A percentile compares a stretch with the other conserved stretches of the same genome.
These are phyloP conservation scores for Pseudorasbora parva DNA, from an alignment of 2,113 vertebrate genomes.

Conservation along the genomic window DNA sequence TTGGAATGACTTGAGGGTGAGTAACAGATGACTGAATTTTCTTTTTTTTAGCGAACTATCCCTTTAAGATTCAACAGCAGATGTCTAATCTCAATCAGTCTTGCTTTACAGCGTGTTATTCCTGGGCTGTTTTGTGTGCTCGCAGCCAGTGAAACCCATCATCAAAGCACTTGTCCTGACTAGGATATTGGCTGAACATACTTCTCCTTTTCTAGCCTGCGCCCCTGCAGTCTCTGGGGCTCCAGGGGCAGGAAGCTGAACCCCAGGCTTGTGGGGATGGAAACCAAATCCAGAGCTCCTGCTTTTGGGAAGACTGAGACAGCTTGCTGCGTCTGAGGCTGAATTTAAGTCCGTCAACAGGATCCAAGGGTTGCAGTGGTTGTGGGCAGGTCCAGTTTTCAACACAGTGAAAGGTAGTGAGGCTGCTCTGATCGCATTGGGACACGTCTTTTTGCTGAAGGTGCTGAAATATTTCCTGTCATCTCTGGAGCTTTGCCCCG, in stretches of 20 bases:
- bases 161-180: slow-evolving; percentile 40
- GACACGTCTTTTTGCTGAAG: not conserved
- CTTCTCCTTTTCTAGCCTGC: slow-evolving; percentile 19
- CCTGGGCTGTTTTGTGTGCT: slow-evolving; percentile 2
- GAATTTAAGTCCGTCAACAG: slow-evolving; percentile 40
- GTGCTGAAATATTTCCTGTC: slow-evolving; percentile 30
- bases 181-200: slow-evolving; percentile 42
- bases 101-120: slow-evolving; percentile 15
- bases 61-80: not conserved
- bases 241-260: slow-evolving; percentile 43
- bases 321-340: slow-evolving; percentile 13
- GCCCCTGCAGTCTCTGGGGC: slow-evolving; percentile 45
- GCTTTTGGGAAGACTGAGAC: slow-evolving; percentile 25
- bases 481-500: slow-evolving; percentile 11
- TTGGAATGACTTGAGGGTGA: not conserved
- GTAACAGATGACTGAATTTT: not conserved
- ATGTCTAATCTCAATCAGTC: slow-evolving; percentile 18
- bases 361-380: slow-evolving; percentile 47
- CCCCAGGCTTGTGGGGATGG: slow-evolving; percentile 38
- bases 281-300: slow-evolving; percentile 47
- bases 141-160: slow-evolving; percentile 38
- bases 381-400: slow-evolving; percentile 21
- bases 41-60: not conserved
- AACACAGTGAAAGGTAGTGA: not conserved
- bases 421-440: not conserved